Evolutionary conservation across 2,888 invertebrate species (phyloP).

Genomic region (Eumerus sabulonum): DNA sequence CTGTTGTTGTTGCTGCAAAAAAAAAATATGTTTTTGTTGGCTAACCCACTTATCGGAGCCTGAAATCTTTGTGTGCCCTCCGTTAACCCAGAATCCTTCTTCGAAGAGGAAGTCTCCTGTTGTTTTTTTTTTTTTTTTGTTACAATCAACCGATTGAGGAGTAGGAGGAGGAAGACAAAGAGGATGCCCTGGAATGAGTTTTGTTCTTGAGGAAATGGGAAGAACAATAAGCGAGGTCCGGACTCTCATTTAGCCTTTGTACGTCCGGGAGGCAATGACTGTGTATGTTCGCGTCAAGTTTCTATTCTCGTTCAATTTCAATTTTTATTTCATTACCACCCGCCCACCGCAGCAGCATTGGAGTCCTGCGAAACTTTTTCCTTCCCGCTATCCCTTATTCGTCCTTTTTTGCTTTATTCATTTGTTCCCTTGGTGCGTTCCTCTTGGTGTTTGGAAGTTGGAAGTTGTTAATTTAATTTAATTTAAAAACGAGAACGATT

Average conservation of each 20-base stretch:
- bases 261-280: slow-evolving; percentile 14
- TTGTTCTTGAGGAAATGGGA: slow-evolving; percentile 18
- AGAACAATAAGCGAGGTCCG: slow-evolving; percentile 55
- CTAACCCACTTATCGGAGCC: slow-evolving; percentile 67
- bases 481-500: slow-evolving; percentile 51
- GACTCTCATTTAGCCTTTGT: slow-evolving; percentile 60
- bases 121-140: no score
- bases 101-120: slow-evolving; percentile 28
- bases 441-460: slow-evolving; percentile 39
- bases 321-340: slow-evolving; percentile 68
- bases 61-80: slow-evolving; percentile 60
- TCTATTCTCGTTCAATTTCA: slow-evolving; percentile 56
- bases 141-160: neutral
- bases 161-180: neutral
- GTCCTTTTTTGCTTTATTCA: slow-evolving; percentile 8
- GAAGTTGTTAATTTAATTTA: slow-evolving; percentile 65
- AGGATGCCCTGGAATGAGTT: no score
- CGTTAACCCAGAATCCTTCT: slow-evolving; percentile 65
- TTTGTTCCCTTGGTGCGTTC: neutral
- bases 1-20: slow-evolving; percentile 38
- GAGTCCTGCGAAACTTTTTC: no score
- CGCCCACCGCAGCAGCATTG: neutral
- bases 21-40: slow-evolving; percentile 49
- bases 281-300: no score
- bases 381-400: slow-evolving; percentile 30